Conservation (phyloP, 2,797 vertebrate species). For the Taenioides sp. region DNA sequence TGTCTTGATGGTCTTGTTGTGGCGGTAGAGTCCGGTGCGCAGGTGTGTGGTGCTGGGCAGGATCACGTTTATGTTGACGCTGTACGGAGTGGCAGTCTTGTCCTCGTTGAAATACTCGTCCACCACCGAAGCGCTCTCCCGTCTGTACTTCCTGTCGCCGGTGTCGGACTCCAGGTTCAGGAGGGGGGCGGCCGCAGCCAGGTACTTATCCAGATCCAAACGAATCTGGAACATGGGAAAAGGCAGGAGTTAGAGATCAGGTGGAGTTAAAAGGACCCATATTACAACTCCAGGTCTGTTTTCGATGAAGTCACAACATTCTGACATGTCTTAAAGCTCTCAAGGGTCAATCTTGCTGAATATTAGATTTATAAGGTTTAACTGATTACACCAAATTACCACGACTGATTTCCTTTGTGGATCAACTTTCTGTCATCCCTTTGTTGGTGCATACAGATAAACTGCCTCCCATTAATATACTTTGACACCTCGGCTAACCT, state of each 20-base stretch:
- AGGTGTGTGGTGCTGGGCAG: conserved; percentile 87
- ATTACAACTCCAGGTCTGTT: no score
- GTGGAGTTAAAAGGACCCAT: neutral
- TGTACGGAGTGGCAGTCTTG: conserved; percentile 80
- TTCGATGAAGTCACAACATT: no score
- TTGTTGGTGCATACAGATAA: no score
- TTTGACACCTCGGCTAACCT: no score
- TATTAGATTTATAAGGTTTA: no score
- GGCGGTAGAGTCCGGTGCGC: conserved; percentile 86
- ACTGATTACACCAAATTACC: no score
- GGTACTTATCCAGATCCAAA: conserved; percentile 89
- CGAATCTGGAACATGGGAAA: conserved; percentile 56
- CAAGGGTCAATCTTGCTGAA: no score
- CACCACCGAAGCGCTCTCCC: conserved; percentile 89
- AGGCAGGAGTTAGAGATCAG: neutral
- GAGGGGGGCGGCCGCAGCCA: conserved; percentile 63
- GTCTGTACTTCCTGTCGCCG: conserved; percentile 85
- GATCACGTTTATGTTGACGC: conserved; percentile 91
- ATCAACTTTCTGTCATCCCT: no score
- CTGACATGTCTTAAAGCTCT: no score
- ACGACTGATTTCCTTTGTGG: no score
- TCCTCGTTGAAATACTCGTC: conserved; percentile 90
- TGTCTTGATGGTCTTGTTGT: conserved; percentile 82
- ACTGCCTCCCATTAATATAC: no score
- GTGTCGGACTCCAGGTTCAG: conserved; percentile 25